Base-by-base conservation (phyloP, 2,888 invertebrate species). In the Blera fallax region DNA sequence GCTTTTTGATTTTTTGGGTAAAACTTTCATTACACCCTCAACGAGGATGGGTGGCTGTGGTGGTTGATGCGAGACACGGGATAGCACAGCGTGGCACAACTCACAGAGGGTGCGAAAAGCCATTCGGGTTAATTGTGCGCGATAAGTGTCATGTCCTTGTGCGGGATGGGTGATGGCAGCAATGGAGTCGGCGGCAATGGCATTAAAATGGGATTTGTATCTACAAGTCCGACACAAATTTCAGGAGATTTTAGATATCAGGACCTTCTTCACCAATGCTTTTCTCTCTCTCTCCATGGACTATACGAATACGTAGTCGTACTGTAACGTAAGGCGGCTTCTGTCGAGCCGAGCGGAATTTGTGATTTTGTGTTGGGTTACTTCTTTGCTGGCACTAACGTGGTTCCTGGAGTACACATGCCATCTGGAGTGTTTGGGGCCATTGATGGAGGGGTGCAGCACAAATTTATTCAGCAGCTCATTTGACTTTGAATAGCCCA, bases 81-180 rank as follows among this genome's bases (percentile, higher is more conserved):
- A 21, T 14, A 45, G 45, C 40, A 62, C 58, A 69, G 62, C 37
- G 24, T 14, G 29, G 52, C 45, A 43, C 54, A 54, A 60, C 24
- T 56, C 45, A 43, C 48, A 27, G 56, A 65, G 81, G 56, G 77
- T 82, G 82, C 58, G 87, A 77, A 82, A 82, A 87, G 82, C 69
- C 82, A 87, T 85, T 77, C 76, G 76, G 87, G 82, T 87, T 87
- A 87, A 87, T 87, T 87, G 87, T 78, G 87, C 87, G 77, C 81
- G 87, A 87, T 87, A 87, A 87, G 87, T 87, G 87, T 87, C 87
- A 69, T 87, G 87, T 87, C 77, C 87, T 87, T 78, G 87, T 72
- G 67, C 77, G 32, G 81, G 16, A 60, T 62, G 54, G 67, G 76
- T 65, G 70, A 58, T 37, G 56, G 37, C 45, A 29, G 40, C 50